These are phyloP conservation scores for Cololabis saira DNA, from an alignment of 2,113 vertebrate species.

Conservation along the genomic window DNA sequence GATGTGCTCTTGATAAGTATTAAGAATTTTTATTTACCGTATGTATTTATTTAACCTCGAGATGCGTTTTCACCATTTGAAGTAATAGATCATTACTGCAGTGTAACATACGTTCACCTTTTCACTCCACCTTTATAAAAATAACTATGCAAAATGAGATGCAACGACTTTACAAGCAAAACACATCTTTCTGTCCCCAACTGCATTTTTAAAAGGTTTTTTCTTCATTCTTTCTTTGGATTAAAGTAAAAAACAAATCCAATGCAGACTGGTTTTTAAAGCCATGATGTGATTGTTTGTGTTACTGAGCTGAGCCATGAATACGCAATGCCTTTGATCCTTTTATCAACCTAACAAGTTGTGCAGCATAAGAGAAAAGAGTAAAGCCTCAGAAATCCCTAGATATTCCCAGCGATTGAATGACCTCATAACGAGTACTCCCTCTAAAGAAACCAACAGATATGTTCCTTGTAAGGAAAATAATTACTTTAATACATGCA, in stretches of 20 bases:
- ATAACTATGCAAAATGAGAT: too few species aligned
- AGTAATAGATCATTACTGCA: too few species aligned
- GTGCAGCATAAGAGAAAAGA: conserved; percentile 18
- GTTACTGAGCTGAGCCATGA: conserved; percentile 2
- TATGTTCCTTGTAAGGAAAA: conserved; percentile 40
- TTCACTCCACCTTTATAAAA: too few species aligned
- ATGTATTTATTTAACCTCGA: too few species aligned
- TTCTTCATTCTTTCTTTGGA: not conserved
- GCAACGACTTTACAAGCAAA: too few species aligned
- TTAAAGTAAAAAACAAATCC: conserved; percentile 4
- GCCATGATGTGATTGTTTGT: conserved; percentile 8
- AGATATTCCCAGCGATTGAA: conserved; percentile 54
- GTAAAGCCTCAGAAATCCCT: conserved; percentile 40
- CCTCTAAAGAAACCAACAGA: conserved; percentile 28
- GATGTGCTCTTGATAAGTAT: too few species aligned
- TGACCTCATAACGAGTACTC: conserved; percentile 58
- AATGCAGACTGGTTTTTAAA: not conserved
- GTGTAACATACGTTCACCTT: too few species aligned
- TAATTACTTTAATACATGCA: conserved; percentile 59
- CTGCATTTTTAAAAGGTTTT: not conserved
- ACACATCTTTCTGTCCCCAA: not conserved
- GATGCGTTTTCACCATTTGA: too few species aligned
- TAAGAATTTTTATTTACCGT: too few species aligned
- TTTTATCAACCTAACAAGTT: conserved; percentile 37
- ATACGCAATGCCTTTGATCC: conserved; percentile 24